A percentile compares a stretch with the other conserved stretches of the same genome.
These are phyloP conservation scores for Oscheius sp. DNA, from an alignment of 2,888 invertebrate species.

Conservation along the genomic window DNA sequence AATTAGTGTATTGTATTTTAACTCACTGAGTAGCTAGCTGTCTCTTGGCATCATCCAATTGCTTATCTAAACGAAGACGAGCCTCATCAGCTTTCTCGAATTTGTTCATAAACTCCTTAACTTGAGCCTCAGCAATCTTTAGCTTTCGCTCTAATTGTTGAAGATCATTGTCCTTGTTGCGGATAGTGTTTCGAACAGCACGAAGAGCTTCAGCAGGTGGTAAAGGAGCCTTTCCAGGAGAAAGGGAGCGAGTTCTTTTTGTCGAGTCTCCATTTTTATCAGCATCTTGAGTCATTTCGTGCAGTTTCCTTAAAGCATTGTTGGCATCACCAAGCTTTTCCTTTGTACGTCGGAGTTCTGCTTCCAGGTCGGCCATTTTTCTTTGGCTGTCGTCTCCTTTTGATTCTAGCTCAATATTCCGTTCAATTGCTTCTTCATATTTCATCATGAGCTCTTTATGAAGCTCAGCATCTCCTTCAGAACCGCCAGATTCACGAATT, in stretches of 20 bases:
- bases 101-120: conserved; percentile 60
- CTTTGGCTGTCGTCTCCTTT: conserved; percentile 64
- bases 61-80: conserved; percentile 64
- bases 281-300: conserved; percentile 61
- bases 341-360: conserved; percentile 61
- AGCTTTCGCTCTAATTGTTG: conserved; percentile 66
- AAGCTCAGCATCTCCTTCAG: conserved; percentile 59
- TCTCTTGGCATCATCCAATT: conserved; percentile 59
- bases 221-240: conserved; percentile 58
- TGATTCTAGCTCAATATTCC: conserved; percentile 68
- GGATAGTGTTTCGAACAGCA: conserved; percentile 61
- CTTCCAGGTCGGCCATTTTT: conserved; percentile 65
- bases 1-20: background rate
- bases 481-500: conserved; percentile 36
- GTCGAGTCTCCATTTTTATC: conserved; percentile 50
- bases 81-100: conserved; percentile 66
- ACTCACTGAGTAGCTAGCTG: conserved; percentile 50
- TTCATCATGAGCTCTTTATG: conserved; percentile 63
- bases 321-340: conserved; percentile 62
- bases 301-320: conserved; percentile 64
- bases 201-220: conserved; percentile 67
- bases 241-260: conserved; percentile 66
- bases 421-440: conserved; percentile 67
- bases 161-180: conserved; percentile 67
- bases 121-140: conserved; percentile 63